Evolutionary conservation across 2,797 vertebrate species (phyloP).

Genomic region (Aeoliscus strigatus): DNA sequence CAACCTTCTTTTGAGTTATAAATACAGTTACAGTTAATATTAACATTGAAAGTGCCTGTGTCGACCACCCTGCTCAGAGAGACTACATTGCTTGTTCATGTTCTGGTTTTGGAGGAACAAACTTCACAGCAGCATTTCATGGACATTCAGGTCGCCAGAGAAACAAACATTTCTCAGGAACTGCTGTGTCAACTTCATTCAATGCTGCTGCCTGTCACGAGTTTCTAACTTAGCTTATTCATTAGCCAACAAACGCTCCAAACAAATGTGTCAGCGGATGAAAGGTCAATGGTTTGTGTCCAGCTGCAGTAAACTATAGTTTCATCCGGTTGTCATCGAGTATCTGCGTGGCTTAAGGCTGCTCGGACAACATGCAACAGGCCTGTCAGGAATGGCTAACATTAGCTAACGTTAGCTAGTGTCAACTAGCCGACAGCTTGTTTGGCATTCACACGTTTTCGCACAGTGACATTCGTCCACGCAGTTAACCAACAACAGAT

Average conservation of each 20-base stretch:
- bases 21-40: no score
- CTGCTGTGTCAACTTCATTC: slow-evolving; percentile 53
- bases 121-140: slow-evolving; percentile 3
- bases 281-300: not conserved
- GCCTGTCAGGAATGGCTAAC: slow-evolving; percentile 57
- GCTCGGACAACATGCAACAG: slow-evolving; percentile 61
- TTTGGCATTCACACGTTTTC: slow-evolving; percentile 6
- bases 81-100: no score
- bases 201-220: slow-evolving; percentile 28
- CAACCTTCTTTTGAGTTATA: no score
- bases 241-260: not conserved
- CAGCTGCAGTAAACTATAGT: not conserved
- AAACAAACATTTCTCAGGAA: slow-evolving; percentile 34
- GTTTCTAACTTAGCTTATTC: slow-evolving; percentile 9
- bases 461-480: no score
- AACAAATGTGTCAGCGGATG: no score
- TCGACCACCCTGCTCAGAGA: no score
- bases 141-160: slow-evolving; percentile 7
- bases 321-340: not conserved
- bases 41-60: no score
- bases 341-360: slow-evolving; percentile 48
- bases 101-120: no score
- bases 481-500: no score
- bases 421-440: slow-evolving; percentile 20
- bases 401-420: slow-evolving; percentile 38